Evolutionary conservation across 2,113 vertebrate genomes (phyloP), one percentile per base, ranked within the genome.

Genomic region (Phalacrocorax aristotelis): DNA sequence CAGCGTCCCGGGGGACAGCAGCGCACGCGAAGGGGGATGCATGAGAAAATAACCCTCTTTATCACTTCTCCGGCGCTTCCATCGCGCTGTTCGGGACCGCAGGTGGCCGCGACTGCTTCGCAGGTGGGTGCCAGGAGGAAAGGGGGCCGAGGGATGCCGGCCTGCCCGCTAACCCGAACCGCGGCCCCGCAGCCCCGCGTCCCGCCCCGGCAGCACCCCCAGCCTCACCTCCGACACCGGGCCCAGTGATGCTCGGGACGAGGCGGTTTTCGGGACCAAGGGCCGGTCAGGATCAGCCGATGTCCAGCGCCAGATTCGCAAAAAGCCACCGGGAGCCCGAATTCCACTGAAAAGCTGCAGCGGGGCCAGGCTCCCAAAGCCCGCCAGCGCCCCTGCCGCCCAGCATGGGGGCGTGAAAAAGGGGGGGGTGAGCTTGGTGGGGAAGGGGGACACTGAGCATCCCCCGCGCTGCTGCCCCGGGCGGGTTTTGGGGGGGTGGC

Each of bases 391-490:
- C 72, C 16, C 42, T 7, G 78, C 54, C 19, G 54, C 29, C 14
- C 29, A 3, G 40, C 6, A 18, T 1, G 30, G 16, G 75, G 54
- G 16, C 13, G 25, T 1, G 64, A 8, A 6, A 4, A 20, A 34
- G 19, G 7, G 19, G 38, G 34, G 44, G 29, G 14, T 10, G 32
- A n/a, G 48, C 17, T 15, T 0, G 26, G 14, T 2, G 55, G 30
- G 30, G n/a, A 15, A 19, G 10, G 0, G 16, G 42, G 55, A 6
- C 34, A 4, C 0, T 1, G 25, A 40, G 71, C 79, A 26, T 4
- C 48, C 10, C 10, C 62, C 54, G 38, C 0, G 17, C 36, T 4
- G 0, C 2, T 3, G 19, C 30, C 20, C 52, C 9, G 1, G 15
- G 44, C 1, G 25, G 44, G 13, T 5, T 13, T 18, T 3, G 20